Evolutionary conservation across 2,113 vertebrate genomes (phyloP).

Genomic region (Cinclus cinclus): DNA sequence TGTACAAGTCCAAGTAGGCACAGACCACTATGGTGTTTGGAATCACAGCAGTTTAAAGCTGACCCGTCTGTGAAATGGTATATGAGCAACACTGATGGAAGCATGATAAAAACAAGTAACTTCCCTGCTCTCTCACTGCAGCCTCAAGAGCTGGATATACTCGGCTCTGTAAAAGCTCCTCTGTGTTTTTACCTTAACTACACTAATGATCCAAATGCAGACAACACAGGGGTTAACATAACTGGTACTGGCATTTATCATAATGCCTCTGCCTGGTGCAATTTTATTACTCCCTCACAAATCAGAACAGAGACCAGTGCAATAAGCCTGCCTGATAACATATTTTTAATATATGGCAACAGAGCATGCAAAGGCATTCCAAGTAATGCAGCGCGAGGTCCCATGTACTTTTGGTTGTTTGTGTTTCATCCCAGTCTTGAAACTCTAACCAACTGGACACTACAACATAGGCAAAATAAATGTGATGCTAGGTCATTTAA

Average conservation of each 20-base stretch:
- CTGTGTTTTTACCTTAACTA: neutral
- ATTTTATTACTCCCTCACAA: neutral
- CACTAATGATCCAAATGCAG: neutral
- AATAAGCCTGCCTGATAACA: neutral
- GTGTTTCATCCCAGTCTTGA: neutral
- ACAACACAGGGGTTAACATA: neutral
- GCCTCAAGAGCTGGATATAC: neutral
- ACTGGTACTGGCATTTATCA: too few relatives aligned
- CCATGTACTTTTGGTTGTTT: neutral
- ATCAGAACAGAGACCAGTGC: neutral
- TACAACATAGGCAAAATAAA: neutral
- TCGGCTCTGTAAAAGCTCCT: neutral
- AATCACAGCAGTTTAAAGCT: neutral
- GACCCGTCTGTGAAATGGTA: neutral
- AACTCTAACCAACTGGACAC: neutral
- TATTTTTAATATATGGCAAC: neutral
- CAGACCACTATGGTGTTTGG: neutral
- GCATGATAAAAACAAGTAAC: neutral
- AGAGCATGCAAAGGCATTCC: neutral
- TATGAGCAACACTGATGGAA: neutral
- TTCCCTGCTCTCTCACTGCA: neutral
- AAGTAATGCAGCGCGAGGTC: neutral
- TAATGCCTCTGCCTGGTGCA: neutral
- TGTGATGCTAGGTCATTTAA: neutral
- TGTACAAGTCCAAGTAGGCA: neutral